phyloP scores from a whole-genome alignment of 2,888 invertebrate species.

The Acronicta psi region DNA sequence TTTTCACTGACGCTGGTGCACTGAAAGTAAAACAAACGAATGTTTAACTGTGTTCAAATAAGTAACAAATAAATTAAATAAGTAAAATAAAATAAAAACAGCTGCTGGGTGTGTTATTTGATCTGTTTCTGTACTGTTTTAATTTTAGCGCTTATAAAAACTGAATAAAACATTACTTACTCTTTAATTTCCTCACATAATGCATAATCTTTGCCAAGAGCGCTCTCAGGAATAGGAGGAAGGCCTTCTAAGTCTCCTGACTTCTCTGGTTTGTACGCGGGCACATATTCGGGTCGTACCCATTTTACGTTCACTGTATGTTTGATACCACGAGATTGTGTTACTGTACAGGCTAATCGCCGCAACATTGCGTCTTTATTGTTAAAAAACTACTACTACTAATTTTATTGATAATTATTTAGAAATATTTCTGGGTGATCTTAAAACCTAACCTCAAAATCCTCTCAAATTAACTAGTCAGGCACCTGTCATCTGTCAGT shows the following conservation, averaged over 20 bases:
- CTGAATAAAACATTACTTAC: constrained; percentile 78
- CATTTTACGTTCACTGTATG: constrained; percentile 93
- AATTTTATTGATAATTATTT: no score
- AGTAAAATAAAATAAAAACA: no score
- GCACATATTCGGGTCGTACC: constrained; percentile 92
- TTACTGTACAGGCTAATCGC: constrained; percentile 70
- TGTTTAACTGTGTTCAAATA: no score
- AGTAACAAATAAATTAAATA: no score
- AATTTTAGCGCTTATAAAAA: no score
- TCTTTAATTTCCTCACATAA: constrained; percentile 92
- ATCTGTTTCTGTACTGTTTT: no score
- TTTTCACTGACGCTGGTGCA: constrained; percentile 92
- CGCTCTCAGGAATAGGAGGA: constrained; percentile 86
- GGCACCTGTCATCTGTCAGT: not conserved
- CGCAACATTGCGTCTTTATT: constrained; percentile 71
- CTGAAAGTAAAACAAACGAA: constrained; percentile 79
- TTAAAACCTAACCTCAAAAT: constrained; percentile 53
- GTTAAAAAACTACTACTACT: not conserved
- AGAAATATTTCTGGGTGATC: not conserved
- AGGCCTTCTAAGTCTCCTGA: constrained; percentile 92
- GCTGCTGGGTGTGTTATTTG: no score
- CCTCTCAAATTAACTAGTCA: not conserved
- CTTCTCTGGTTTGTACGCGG: constrained; percentile 90
- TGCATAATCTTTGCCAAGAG: constrained; percentile 85
- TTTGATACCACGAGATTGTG: constrained; percentile 89